Conservation (phyloP, 2,113 vertebrate genomes). For the Phylloscopus trochiloides region DNA sequence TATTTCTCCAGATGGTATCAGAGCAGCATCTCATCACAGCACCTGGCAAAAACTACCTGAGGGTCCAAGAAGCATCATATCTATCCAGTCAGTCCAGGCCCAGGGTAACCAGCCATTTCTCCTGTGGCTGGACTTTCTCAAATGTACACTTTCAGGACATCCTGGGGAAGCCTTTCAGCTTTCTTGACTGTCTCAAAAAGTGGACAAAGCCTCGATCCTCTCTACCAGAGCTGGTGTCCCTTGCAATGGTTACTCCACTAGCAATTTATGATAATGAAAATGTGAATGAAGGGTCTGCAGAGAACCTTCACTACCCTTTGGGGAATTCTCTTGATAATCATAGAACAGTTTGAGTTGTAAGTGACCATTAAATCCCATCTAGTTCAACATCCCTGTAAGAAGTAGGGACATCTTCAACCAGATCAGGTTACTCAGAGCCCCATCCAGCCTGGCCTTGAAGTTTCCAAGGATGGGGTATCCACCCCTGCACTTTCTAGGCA, state of each 20-base stretch:
- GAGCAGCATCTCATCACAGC: not conserved
- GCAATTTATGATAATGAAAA: not conserved
- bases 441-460: not conserved
- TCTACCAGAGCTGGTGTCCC: not conserved
- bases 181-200: not conserved
- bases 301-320: not conserved
- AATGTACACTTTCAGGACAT: not conserved
- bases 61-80: not conserved
- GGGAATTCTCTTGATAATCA: not conserved
- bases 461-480: not conserved
- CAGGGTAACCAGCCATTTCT: not conserved
- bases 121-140: not conserved
- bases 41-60: not conserved
- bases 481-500: not conserved
- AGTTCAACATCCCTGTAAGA: not conserved
- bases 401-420: not conserved
- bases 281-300: not conserved
- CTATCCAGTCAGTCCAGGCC: not conserved
- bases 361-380: not conserved
- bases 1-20: slow-evolving; percentile 49
- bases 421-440: not conserved
- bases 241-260: not conserved
- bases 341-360: not conserved
- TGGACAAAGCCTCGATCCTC: not conserved
- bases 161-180: not conserved